Base-by-base conservation (phyloP, 2,113 vertebrate species). In the Lepisosteus osseus region DNA sequence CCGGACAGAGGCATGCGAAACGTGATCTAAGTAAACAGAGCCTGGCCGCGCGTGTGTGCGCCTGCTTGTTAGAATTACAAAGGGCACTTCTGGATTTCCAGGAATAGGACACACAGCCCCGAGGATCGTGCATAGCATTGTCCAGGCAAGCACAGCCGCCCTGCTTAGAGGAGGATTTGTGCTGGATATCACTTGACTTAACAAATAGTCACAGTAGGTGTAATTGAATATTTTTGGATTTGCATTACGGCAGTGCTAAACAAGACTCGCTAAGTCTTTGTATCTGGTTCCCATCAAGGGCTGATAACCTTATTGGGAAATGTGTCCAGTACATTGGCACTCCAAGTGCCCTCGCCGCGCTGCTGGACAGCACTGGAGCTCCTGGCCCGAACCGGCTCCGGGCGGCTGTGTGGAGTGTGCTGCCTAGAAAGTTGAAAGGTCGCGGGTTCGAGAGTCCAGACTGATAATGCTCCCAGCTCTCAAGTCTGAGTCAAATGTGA, bases 21-120 rank as follows among this genome's bases (percentile, higher is more conserved):
- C 81, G 79, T 85, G 87, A 87, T 90, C 89, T 91, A 86, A 91
- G 88, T 89, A 92, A 89, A 86, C 84, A 79, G 84, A 83, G 78
- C 81, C 86, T 80, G 84, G 85, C 84, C 8, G 57, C 43, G 76
- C 72, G 89, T 84, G 89, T 84, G 64, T 81, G 72, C 71, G 76
- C 78, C 78, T 80, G 88, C 86, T 83, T 89, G 85, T 82, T 83
- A 51, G 42, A 87, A 77, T 82, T 76, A 77, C 80, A 77, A 89
- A 93, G 88, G 86, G 92, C 80, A 71, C 77, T 83, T 88, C 83
- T 86, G 81, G 71, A 85, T 91, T 92, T 90, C 81, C 84, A 77
- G 62, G 85, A 90, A 85, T 85, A 88, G 85, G 83, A 87, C 75
- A 70, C 85, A 86, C 81, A 86, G 81, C 80, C 29, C 47, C 5